These are phyloP conservation scores for Chunga burmeisteri DNA, from an alignment of 2,113 vertebrate genomes.

Conservation along the genomic window DNA sequence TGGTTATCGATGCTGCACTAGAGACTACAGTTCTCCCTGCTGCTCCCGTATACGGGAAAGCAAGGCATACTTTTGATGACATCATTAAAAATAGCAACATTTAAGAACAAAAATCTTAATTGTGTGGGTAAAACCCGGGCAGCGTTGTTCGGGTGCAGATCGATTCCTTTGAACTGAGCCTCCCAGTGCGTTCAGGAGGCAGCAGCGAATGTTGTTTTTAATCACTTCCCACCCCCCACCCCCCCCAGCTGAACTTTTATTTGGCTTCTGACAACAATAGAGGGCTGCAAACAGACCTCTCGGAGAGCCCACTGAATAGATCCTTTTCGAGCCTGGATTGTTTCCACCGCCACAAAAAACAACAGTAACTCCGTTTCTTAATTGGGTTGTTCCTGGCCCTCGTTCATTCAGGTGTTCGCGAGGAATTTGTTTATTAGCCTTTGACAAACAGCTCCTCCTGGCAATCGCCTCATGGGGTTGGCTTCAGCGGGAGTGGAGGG, in stretches of 20 bases:
- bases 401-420: conserved; percentile 73
- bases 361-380: conserved; percentile 73
- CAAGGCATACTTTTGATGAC: not conserved
- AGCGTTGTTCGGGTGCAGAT: not conserved
- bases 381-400: conserved; percentile 74
- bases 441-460: conserved; percentile 81
- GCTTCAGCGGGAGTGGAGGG: conserved; percentile 61
- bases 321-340: conserved; percentile 39
- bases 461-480: conserved; percentile 84
- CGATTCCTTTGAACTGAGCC: not conserved
- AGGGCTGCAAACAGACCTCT: conserved; percentile 59
- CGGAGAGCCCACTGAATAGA: conserved; percentile 11
- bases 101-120: not conserved
- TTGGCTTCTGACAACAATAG: conserved; percentile 58
- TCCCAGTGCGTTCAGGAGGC: not conserved
- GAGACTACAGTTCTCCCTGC: not conserved
- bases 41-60: not conserved
- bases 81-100: conserved; percentile 10
- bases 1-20: fast-evolving
- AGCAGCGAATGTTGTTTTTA: not conserved
- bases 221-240: not conserved
- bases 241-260: conserved; percentile 52
- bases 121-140: not conserved
- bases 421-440: conserved; percentile 73
- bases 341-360: conserved; percentile 69